These are phyloP conservation scores for Pampus argenteus DNA, from an alignment of 2,797 vertebrate genomes.

Conservation along the genomic window DNA sequence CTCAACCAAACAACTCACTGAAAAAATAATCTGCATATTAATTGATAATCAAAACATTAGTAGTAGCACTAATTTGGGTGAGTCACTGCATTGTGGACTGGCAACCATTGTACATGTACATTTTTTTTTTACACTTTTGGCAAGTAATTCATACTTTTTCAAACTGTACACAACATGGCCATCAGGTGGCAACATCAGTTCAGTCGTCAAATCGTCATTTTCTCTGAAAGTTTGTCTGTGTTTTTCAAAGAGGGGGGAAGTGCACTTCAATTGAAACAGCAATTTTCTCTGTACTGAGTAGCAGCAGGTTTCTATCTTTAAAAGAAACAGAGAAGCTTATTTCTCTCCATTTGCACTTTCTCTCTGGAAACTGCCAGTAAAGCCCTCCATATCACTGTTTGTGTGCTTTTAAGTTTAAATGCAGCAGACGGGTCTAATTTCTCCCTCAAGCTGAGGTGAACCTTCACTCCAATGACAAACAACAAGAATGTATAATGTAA, in stretches of 20 bases:
- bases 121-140: background rate
- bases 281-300: constrained; percentile 47
- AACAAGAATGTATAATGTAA: background rate
- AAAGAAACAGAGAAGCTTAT: constrained; percentile 34
- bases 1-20: too few species aligned
- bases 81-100: too few species aligned
- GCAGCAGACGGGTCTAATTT: constrained; percentile 12
- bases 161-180: background rate
- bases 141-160: background rate
- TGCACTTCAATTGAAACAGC: constrained; percentile 48
- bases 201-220: constrained; percentile 3
- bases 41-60: too few species aligned
- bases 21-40: too few species aligned
- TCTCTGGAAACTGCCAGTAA: constrained; percentile 6
- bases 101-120: background rate
- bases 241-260: constrained; percentile 15
- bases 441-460: background rate
- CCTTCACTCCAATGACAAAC: background rate
- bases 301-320: constrained; percentile 42
- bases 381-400: constrained; percentile 9
- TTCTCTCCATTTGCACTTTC: constrained; percentile 33
- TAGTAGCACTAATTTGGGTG: too few species aligned
- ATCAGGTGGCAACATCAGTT: background rate
- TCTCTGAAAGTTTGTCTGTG: constrained; percentile 7
- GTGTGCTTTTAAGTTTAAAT: constrained; percentile 29